Evolutionary conservation across 2,797 vertebrate species (phyloP), one percentile per base, ranked within the genome.

Genomic region (Sebastes iracundus): DNA sequence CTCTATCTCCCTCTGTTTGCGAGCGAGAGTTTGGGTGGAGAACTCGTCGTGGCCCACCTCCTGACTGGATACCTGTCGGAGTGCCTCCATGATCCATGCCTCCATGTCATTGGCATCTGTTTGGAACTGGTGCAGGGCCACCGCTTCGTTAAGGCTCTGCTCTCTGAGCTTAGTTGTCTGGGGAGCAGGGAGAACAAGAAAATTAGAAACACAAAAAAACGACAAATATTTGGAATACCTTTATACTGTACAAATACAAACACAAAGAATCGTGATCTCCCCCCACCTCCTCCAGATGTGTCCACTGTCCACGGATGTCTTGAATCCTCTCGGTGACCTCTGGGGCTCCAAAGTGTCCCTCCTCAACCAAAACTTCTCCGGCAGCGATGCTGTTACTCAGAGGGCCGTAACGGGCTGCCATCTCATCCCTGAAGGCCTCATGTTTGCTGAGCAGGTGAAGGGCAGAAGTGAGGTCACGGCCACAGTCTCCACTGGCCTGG

Each of bases 41-140:
- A 97, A 97, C 85, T 99, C 97, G 2, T 99, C 98, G 1, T 97
- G 98, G 20, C 98, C 98, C 10, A 98, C 90, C 72, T 99, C 98
- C 0, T 96, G 94, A 92, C 96, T 97, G 66, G 97, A 97, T 30
- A 97, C 97, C 79, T 98, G 95, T 63, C 97, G 95, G 22, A 97
- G 90, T 0, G 97, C 96, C 49, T 99, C 98, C 86, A 95, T 92
- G 70, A 97, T 85, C 98, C 98, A 98, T 5, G 94, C 97, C 75
- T 98, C 97, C 94, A 97, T 96, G 88, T 99, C 98, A 4, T 95
- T 97, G 3, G 97, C 97, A 9, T 99, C 98, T 0, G 97, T 97
- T 87, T 97, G 97, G 92, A 99, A 98, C 87, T 99, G 98, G 88
- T 98, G 97, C 82, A 97, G 93, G 71, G 96, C 97, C 87, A 96